These are phyloP conservation scores for Apotomis turbidana DNA, from an alignment of 2,888 invertebrate species.

Conservation along the genomic window DNA sequence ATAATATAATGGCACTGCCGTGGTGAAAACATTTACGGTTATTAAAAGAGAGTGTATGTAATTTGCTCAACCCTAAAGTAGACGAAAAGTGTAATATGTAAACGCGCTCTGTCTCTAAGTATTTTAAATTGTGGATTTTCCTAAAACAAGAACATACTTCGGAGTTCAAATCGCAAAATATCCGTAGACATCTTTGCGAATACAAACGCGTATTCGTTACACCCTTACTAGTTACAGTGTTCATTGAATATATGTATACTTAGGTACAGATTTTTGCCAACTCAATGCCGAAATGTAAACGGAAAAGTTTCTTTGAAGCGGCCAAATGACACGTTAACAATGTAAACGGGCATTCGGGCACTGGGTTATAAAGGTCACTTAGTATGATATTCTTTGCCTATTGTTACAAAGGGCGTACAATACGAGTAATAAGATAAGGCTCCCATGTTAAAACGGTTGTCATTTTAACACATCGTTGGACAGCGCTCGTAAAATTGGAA, in stretches of 20 bases:
- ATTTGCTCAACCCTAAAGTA: too few species aligned
- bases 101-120: too few species aligned
- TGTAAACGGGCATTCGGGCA: slow-evolving; percentile 49
- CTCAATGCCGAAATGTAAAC: slow-evolving; percentile 47
- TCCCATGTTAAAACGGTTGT: slow-evolving; percentile 31
- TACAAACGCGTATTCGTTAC: too few species aligned
- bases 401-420: slow-evolving; percentile 23
- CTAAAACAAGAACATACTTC: too few species aligned
- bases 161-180: too few species aligned
- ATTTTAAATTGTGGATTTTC: too few species aligned
- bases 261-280: slow-evolving; percentile 52
- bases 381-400: slow-evolving; percentile 33
- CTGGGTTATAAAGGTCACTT: slow-evolving; percentile 43
- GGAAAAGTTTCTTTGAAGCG: slow-evolving; percentile 51
- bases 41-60: too few species aligned
- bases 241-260: slow-evolving; percentile 53
- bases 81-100: too few species aligned
- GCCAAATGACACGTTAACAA: slow-evolving; percentile 56
- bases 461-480: slow-evolving; percentile 32
- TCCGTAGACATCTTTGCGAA: too few species aligned
- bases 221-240: slow-evolving; percentile 54
- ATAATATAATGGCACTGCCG: too few species aligned
- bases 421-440: slow-evolving; percentile 29
- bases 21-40: too few species aligned
- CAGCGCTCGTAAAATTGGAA: slow-evolving; percentile 27